A percentile compares a stretch with the other conserved stretches of the same genome.
Evolutionary conservation across 2,888 invertebrate species (phyloP).

Genomic region (Latrodectus hesperus): DNA sequence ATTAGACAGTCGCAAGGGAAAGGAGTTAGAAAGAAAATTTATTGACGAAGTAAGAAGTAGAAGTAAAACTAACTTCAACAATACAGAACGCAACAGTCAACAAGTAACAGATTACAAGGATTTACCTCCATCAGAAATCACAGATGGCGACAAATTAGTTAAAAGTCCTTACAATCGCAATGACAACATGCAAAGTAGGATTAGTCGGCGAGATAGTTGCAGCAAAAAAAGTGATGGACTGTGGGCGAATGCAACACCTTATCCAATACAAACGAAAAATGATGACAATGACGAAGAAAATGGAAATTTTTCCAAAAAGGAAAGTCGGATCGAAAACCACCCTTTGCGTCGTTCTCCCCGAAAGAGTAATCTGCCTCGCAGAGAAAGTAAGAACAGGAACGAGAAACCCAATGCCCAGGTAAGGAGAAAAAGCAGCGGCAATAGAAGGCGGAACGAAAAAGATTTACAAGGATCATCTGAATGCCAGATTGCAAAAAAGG

Average conservation of each 20-base stretch:
- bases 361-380: conserved; percentile 24
- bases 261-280: background rate
- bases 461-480: background rate
- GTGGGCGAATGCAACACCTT: conserved; percentile 50
- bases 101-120: background rate
- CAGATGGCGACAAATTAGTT: conserved; percentile 4
- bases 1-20: background rate
- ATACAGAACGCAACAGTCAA: background rate
- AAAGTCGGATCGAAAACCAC: background rate
- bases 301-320: conserved; percentile 21
- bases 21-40: too few species aligned
- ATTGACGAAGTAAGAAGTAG: too few species aligned
- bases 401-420: conserved; percentile 11
- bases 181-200: background rate
- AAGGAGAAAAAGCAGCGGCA: conserved; percentile 25
- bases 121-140: conserved; percentile 2
- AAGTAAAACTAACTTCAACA: background rate
- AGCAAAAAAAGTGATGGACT: conserved; percentile 23
- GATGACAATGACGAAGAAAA: conserved; percentile 26
- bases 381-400: conserved; percentile 21
- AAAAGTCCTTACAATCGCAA: background rate
- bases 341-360: conserved; percentile 35
- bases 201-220: background rate
- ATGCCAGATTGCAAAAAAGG: background rate
- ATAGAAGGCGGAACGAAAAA: conserved; percentile 1